phyloP scores from a whole-genome alignment of 1,140 invertebrate genomes.

The Trichonephila clavipes region DNA sequence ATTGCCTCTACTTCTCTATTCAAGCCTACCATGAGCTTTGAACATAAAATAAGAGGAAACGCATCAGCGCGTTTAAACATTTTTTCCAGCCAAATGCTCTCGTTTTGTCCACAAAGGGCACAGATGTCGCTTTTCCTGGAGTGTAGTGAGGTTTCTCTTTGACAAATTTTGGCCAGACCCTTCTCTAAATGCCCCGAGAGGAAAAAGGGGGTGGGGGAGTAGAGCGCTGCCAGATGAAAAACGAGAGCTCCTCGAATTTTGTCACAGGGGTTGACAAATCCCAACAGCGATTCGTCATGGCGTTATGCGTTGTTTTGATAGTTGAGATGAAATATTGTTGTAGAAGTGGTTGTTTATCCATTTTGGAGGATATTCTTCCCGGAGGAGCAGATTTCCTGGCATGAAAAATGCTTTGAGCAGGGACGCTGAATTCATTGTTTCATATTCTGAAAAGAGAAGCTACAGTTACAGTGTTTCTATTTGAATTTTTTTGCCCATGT shows the following conservation, averaged over 20 bases:
- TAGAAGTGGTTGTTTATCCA: background rate
- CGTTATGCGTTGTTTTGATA: background rate
- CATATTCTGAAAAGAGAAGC: too few species aligned
- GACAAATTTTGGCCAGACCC: background rate
- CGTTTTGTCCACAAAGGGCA: background rate
- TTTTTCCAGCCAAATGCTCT: background rate
- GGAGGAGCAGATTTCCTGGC: background rate
- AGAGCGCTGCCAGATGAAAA: background rate
- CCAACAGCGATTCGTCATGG: background rate
- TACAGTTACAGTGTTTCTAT: too few species aligned
- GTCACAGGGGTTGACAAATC: constrained; percentile 7
- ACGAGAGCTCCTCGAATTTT: background rate
- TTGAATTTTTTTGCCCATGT: too few species aligned
- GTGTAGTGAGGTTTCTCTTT: background rate
- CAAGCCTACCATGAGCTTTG: too few species aligned
- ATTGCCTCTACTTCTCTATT: too few species aligned
- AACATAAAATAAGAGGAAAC: too few species aligned
- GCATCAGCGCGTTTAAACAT: background rate
- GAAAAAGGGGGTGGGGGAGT: background rate
- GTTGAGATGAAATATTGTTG: background rate
- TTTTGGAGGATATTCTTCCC: background rate
- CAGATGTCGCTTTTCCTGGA: background rate
- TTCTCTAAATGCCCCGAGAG: background rate
- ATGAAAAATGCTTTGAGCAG: background rate
- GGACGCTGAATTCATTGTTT: background rate